These are phyloP conservation scores for Conger conger DNA, from an alignment of 2,113 vertebrate genomes.

Conservation along the genomic window DNA sequence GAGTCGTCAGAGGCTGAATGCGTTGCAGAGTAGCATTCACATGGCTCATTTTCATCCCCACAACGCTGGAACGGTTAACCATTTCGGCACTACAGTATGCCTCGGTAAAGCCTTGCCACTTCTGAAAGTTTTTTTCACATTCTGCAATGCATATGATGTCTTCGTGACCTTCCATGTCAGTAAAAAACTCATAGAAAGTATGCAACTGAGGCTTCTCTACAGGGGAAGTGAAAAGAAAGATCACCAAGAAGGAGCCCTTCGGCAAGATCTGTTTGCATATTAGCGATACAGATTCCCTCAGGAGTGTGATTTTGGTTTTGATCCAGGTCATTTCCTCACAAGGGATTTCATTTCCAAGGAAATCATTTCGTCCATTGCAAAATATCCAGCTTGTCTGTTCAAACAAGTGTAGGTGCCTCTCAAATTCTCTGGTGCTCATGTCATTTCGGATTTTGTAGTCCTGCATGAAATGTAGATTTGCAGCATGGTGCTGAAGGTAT, in stretches of 20 bases:
- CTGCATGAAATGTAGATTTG: constrained; percentile 56
- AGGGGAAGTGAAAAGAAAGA: constrained; percentile 65
- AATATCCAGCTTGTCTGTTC: constrained; percentile 74
- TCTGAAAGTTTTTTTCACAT: constrained; percentile 55
- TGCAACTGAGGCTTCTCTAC: constrained; percentile 65
- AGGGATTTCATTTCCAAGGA: constrained; percentile 41
- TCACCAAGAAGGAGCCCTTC: constrained; percentile 49
- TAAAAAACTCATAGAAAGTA: constrained; percentile 65
- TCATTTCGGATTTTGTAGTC: constrained; percentile 55
- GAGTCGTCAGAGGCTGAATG: constrained; percentile 51
- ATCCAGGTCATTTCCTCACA: constrained; percentile 66
- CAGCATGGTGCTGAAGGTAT: constrained; percentile 55
- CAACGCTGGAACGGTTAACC: constrained; percentile 59
- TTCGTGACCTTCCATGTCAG: constrained; percentile 64
- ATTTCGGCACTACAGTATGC: constrained; percentile 44
- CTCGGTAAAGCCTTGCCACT: constrained; percentile 65
- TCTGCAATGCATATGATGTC: constrained; percentile 62
- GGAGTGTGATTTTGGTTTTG: constrained; percentile 56
- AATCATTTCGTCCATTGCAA: constrained; percentile 67
- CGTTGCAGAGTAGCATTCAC: constrained; percentile 63
- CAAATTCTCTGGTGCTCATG: constrained; percentile 34
- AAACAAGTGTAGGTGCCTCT: constrained; percentile 49
- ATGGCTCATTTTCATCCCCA: constrained; percentile 65
- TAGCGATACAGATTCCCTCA: constrained; percentile 61
- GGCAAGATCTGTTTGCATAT: constrained; percentile 68